phyloP scores from a whole-genome alignment of 2,888 invertebrate species.

The Pycnomerus fuliginosus region DNA sequence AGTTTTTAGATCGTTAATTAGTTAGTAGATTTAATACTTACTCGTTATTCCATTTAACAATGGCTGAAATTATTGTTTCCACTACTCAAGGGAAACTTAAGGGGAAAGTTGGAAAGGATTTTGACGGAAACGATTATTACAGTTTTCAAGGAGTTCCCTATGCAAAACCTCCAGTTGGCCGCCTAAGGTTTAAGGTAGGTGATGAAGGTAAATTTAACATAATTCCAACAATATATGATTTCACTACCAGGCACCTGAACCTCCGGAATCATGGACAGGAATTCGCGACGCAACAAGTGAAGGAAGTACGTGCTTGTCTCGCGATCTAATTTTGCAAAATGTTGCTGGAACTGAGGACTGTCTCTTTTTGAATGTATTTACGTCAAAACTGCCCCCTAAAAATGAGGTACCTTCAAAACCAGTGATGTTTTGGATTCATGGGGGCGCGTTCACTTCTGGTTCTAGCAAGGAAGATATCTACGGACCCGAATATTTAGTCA shows the following conservation, averaged over 20 bases:
- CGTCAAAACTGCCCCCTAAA: slow-evolving; percentile 15
- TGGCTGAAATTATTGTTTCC: slow-evolving; percentile 28
- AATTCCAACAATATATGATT: too few relatives aligned
- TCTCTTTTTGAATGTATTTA: slow-evolving; percentile 40
- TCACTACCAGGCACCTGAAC: slow-evolving; percentile 50
- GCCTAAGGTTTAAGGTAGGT: slow-evolving; percentile 47
- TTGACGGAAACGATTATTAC: slow-evolving; percentile 36
- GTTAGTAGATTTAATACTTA: not conserved
- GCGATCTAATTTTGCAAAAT: slow-evolving; percentile 32
- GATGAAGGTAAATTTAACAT: not conserved
- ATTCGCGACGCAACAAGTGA: slow-evolving; percentile 46
- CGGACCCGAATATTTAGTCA: slow-evolving; percentile 40
- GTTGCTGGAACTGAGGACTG: slow-evolving; percentile 39
- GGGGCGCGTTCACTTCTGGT: slow-evolving; percentile 54
- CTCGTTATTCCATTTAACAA: slow-evolving; percentile 4
- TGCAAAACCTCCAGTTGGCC: slow-evolving; percentile 44
- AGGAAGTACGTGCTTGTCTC: slow-evolving; percentile 38
- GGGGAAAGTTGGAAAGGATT: slow-evolving; percentile 36
- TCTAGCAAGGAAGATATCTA: slow-evolving; percentile 32
- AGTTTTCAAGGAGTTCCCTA: slow-evolving; percentile 48
- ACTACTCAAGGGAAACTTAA: slow-evolving; percentile 36
- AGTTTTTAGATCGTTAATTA: not conserved
- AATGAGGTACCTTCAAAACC: slow-evolving; percentile 29
- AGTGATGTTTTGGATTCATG: slow-evolving; percentile 55
- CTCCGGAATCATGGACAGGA: slow-evolving; percentile 47